Evolutionary conservation across 2,113 vertebrate species (phyloP).

Genomic region (Platichthys stellatus): DNA sequence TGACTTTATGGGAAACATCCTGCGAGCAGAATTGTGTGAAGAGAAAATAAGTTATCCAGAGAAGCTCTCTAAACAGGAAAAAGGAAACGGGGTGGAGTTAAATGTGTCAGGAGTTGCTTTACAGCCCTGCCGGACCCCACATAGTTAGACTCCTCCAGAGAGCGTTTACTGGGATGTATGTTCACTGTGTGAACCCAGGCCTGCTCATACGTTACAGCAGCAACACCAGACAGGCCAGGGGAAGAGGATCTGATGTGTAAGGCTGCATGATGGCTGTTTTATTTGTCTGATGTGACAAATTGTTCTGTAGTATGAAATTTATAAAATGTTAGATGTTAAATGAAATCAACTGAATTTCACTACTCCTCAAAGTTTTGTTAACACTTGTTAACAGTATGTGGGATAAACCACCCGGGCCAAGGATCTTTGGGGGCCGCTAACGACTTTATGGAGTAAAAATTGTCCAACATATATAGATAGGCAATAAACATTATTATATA

Average conservation of each 20-base stretch:
- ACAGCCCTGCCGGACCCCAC: slow-evolving; percentile 45
- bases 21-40: slow-evolving; percentile 61
- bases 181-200: slow-evolving; percentile 5
- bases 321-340: not conserved
- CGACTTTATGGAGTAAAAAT: too few relatives aligned
- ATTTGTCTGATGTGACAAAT: not conserved
- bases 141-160: slow-evolving; percentile 32
- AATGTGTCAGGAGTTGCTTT: slow-evolving; percentile 69
- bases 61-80: slow-evolving; percentile 74
- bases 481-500: too few relatives aligned
- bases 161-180: not conserved
- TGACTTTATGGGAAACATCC: slow-evolving; percentile 68
- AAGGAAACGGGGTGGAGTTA: slow-evolving; percentile 67
- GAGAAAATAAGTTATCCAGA: slow-evolving; percentile 70
- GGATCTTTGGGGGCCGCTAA: too few relatives aligned
- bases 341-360: not conserved
- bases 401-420: too few relatives aligned
- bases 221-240: not conserved
- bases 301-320: not conserved
- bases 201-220: slow-evolving; percentile 9
- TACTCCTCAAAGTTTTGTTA: not conserved
- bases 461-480: too few relatives aligned
- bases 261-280: not conserved
- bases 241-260: not conserved
- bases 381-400: not conserved